Evolutionary conservation across 2,113 vertebrate species (phyloP).

Genomic region (Psephotus haematonotus): DNA sequence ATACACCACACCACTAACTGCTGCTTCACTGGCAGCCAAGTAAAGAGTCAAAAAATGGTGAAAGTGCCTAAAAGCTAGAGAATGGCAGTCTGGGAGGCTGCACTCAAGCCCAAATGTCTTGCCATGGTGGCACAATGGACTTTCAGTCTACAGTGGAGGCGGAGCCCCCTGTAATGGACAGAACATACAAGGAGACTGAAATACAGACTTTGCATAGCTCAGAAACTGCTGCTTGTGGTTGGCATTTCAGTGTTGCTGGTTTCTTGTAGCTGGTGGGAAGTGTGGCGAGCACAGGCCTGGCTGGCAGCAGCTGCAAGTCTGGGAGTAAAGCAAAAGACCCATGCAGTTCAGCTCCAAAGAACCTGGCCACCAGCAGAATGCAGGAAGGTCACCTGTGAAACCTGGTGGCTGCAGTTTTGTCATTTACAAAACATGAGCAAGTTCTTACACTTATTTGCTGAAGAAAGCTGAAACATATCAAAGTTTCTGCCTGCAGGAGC

Average conservation of each 20-base stretch:
- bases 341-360: fast-evolving
- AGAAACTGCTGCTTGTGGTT: fast-evolving
- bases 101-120: not conserved
- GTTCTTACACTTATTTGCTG: not conserved
- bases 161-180: no score
- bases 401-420: not conserved
- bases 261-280: not conserved
- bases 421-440: fast-evolving
- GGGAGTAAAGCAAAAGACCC: not conserved
- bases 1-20: not conserved
- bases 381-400: not conserved
- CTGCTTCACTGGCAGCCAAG: not conserved
- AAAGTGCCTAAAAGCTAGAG: no score
- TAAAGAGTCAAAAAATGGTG: not conserved
- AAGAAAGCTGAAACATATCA: not conserved
- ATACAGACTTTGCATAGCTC: fast-evolving
- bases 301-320: fast-evolving
- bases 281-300: fast-evolving
- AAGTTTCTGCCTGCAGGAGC: not conserved
- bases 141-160: not conserved
- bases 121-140: no score
- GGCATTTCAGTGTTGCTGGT: not conserved
- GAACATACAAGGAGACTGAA: not conserved
- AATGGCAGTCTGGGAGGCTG: not conserved
- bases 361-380: no score